phyloP scores from a whole-genome alignment of 2,888 invertebrate species.

The Cephus sareptanus region DNA sequence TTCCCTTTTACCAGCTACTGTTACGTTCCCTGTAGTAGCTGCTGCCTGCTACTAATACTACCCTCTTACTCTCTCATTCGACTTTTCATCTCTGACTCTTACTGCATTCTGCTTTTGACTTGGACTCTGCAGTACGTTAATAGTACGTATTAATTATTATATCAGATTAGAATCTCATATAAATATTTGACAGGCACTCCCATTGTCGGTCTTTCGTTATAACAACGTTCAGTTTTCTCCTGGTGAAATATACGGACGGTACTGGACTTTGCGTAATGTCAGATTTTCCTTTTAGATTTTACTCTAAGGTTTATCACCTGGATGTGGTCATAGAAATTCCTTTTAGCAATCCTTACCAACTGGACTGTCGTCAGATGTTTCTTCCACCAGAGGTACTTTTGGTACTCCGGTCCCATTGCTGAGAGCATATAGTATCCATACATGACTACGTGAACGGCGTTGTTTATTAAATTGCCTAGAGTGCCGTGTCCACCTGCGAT shows the following conservation, averaged over 20 bases:
- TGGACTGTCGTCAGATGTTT: conserved; percentile 86
- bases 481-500: conserved; percentile 89
- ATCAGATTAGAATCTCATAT: neutral
- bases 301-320: neutral
- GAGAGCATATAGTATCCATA: conserved; percentile 89
- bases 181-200: neutral
- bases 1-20: neutral
- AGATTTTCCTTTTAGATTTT: neutral
- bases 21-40: neutral
- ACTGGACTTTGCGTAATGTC: neutral
- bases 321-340: neutral
- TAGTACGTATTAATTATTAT: neutral
- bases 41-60: neutral
- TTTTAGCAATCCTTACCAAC: conserved; percentile 71
- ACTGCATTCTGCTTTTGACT: neutral
- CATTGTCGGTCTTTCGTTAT: neutral
- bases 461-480: conserved; percentile 88
- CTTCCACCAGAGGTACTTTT: conserved; percentile 92
- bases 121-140: neutral
- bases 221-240: neutral
- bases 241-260: neutral
- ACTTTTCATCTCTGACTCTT: neutral
- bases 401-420: conserved; percentile 86
- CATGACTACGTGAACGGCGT: conserved; percentile 88
- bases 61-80: neutral